Evolutionary conservation across 2,888 invertebrate species (phyloP).

Genomic region (Geotrupes spiniger): DNA sequence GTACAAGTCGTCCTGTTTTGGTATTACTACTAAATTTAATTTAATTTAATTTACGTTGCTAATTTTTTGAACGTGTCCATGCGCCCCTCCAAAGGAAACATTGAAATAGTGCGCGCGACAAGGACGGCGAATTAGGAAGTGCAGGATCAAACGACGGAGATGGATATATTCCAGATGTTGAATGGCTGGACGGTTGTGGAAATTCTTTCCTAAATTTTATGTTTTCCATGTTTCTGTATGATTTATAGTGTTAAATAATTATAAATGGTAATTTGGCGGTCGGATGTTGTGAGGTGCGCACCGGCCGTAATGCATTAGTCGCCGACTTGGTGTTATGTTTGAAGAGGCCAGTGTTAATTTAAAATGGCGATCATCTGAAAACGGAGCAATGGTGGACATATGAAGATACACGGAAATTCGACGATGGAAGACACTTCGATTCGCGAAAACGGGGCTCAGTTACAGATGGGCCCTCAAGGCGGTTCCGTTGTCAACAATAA

Average conservation of each 20-base stretch:
- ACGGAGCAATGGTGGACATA: constrained; percentile 37
- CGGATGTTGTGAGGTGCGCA: constrained; percentile 19
- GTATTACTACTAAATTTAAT: too few relatives aligned
- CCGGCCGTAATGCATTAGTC: constrained; percentile 14
- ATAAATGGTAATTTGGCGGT: constrained; percentile 23
- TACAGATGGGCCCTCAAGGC: constrained; percentile 50
- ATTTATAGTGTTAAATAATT: constrained; percentile 20
- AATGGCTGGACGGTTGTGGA: constrained; percentile 32
- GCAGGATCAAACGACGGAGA: constrained; percentile 7
- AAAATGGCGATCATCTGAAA: constrained; percentile 36
- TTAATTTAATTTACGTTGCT: too few relatives aligned
- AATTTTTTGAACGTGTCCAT: too few relatives aligned
- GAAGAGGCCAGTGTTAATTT: constrained; percentile 20
- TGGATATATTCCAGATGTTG: constrained; percentile 32
- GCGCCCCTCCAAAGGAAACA: too few relatives aligned
- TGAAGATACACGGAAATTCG: constrained; percentile 42
- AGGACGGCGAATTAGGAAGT: too few relatives aligned
- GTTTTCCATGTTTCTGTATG: constrained; percentile 32
- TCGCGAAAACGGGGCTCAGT: constrained; percentile 51
- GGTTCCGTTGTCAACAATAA: constrained; percentile 46
- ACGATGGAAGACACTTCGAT: constrained; percentile 56
- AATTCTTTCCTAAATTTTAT: constrained; percentile 25
- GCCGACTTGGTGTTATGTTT: constrained; percentile 7
- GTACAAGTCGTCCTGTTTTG: too few relatives aligned
- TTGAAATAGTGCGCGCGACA: too few relatives aligned